A percentile compares a stretch with the other conserved stretches of the same genome.
Conservation (phyloP, 1,140 invertebrate genomes). For the Hycleus cichorii region DNA sequence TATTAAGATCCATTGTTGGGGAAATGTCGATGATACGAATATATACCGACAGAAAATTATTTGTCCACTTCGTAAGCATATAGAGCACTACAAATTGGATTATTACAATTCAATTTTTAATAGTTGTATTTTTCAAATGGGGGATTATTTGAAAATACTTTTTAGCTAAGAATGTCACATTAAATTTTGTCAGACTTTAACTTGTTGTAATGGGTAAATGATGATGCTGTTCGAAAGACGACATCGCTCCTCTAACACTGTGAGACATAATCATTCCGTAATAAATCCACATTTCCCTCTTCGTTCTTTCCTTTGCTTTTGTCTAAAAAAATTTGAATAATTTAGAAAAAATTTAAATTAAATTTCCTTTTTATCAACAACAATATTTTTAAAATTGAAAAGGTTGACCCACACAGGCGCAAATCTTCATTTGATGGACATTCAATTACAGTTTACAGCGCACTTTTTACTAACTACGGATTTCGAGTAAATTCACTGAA, state of each 20-base stretch:
- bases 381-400: no score
- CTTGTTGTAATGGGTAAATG: constrained; percentile 12
- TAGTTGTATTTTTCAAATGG: neutral
- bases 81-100: neutral
- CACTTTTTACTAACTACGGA: no score
- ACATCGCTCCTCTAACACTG: constrained; percentile 1
- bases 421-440: no score
- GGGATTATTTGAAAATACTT: constrained; percentile 4
- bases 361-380: no score
- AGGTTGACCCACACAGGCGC: no score
- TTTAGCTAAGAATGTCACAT: neutral
- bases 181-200: constrained; percentile 4
- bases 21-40: neutral
- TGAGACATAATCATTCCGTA: constrained; percentile 8
- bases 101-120: constrained; percentile 2
- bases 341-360: no score
- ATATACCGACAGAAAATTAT: no score
- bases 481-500: no score
- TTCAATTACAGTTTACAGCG: no score
- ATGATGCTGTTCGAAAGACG: constrained; percentile 4
- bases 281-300: neutral
- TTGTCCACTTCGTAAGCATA: neutral
- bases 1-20: constrained; percentile 4
- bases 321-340: no score
- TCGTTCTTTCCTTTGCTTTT: no score